Base-by-base conservation (phyloP, 2,888 invertebrate species). In the Cataglyphis rosenhaueri region DNA sequence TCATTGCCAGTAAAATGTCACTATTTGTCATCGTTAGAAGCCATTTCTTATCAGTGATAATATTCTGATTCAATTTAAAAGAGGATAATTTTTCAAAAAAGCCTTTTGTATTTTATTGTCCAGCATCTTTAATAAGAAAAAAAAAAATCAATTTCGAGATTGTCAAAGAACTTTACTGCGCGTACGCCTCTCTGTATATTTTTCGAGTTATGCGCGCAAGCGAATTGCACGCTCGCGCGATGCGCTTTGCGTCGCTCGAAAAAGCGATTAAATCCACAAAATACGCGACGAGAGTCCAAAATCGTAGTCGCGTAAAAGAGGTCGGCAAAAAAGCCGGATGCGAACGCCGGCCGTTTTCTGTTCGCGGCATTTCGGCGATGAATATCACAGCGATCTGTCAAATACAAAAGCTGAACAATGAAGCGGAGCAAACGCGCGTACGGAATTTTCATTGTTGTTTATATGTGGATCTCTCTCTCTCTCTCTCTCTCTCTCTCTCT, bases 341-440 rank as follows among this genome's bases (percentile, higher is more conserved):
- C 38, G 12, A 76, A 52, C 12, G 32, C 32, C 35, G 21, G 3
- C n/a, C 29, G 71, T 6, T 79, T 61, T 48, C 59, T 59, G 61
- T 35, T 12, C n/a, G 18, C 15, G n/a, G 55, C 70, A 5, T 62
- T 44, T 59, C 15, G 48, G 12, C 32, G 59, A 78, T 44, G 35
- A 64, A 71, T 81, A 76, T 66, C 76, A 41, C 35, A n/a, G 35
- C 48, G 32, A 52, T 48, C 76, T 71, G 83, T 76, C 82, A 70
- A 64, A 18, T 48, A 18, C 82, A 82, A 70, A 15, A 52, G 8
- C 29, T 1, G 65, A 84, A 76, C 84, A 79, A 81, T 84, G 73
- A 66, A 75, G 71, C 29, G 15, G 18, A 44, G 64, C 44, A 64
- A 84, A 81, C 66, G 29, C 32, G 32, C 59, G 52, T 61, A 74